Evolutionary conservation across 1,140 invertebrate genomes (phyloP).

Genomic region (Amphibalanus amphitrite): DNA sequence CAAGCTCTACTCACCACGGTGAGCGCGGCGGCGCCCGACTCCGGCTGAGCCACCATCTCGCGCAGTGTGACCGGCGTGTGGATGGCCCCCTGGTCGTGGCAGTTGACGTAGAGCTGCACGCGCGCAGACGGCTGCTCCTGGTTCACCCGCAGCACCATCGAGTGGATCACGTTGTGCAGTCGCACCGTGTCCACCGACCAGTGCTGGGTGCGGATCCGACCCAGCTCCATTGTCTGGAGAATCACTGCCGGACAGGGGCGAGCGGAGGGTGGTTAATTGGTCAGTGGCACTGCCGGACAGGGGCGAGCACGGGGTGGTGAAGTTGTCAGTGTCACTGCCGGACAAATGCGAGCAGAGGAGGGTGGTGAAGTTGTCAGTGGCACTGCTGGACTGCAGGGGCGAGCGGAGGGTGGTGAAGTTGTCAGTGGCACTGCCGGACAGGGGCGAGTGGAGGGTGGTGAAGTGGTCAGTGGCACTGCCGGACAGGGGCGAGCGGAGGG

Average conservation of each 20-base stretch:
- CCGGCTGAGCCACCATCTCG: neutral
- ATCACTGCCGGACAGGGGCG: neutral
- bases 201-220: neutral
- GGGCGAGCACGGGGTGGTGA: too few relatives aligned
- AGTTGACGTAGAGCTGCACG: slow-evolving; percentile 7
- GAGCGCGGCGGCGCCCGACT: neutral
- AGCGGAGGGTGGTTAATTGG: too few relatives aligned
- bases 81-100: slow-evolving; percentile 7
- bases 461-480: too few relatives aligned
- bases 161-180: neutral
- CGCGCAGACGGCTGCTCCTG: slow-evolving; percentile 6
- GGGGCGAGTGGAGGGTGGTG: too few relatives aligned
- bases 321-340: too few relatives aligned
- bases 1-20: neutral
- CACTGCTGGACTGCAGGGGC: too few relatives aligned
- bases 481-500: too few relatives aligned
- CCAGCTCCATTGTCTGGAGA: neutral
- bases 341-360: too few relatives aligned
- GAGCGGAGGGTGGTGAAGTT: too few relatives aligned
- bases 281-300: too few relatives aligned
- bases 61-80: slow-evolving; percentile 4
- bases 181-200: neutral
- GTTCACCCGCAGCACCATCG: slow-evolving; percentile 2
- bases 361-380: too few relatives aligned
- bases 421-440: too few relatives aligned